Evolutionary conservation across 2,797 vertebrate genomes (phyloP), one percentile per base, ranked within the genome.

Genomic region (Meriones psammophilus): DNA sequence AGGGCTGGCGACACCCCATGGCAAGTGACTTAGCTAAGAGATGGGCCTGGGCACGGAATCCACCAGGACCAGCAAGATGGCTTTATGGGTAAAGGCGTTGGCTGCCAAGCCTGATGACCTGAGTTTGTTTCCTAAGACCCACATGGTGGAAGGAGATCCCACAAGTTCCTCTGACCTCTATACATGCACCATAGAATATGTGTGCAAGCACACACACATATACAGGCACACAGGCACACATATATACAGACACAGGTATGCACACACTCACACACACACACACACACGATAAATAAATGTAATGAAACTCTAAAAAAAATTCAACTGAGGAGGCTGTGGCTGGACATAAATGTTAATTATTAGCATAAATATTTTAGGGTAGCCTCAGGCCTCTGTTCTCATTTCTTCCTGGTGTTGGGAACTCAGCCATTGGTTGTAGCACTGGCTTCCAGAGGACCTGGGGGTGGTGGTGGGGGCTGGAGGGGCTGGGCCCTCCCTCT

Each of bases 301-400:
- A 84, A 46, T 85, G 30, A 46, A 36, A 17, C 3, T 71, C 69
- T 26, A 39, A 58, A 73, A 73, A 73, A 87, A 58, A 74, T 66
- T 74, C 26, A 54, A 58, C 89, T 14, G 33, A 73, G 73, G 78
- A 81, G 94, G 85, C 64, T 86, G 50, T 86, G 81, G n/a, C 62
- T 88, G 26, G 89, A 83, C 60, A 68, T 86, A 64, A 83, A 79
- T 77, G 79, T 20, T 60, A 33, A 94, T 84, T 94, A 62, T 78
- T 84, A 91, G 22, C 14, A 22, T 78, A 77, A 88, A 81, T 81
- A 81, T 39, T 92, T 92, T 56, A 89, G 76, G 71, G 50, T 28
- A 78, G 24, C 62, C 18, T 39, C 10, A 22, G 33, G 39, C 46
- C 24, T 92, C 17, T 8, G 9, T 58, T 92, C 69, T 91, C 13